Conservation (phyloP, 2,888 invertebrate species). For the Germaria angustata region DNA sequence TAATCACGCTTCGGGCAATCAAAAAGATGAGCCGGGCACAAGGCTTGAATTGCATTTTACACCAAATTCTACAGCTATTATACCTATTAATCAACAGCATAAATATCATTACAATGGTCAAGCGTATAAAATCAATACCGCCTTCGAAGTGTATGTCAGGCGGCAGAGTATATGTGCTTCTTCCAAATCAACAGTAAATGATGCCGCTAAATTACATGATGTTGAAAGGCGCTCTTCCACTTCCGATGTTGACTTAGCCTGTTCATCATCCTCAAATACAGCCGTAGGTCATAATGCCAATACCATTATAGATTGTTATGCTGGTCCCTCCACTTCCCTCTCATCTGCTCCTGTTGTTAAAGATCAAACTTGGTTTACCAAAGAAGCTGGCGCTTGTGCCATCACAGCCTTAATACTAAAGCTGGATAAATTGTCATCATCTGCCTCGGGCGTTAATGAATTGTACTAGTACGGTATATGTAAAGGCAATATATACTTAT, state of each 20-base stretch:
- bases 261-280: conserved; percentile 31
- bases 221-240: conserved; percentile 61
- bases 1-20: conserved; percentile 70
- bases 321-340: conserved; percentile 59
- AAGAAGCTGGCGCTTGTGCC: conserved; percentile 80
- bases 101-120: conserved; percentile 73
- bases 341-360: conserved; percentile 74
- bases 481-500: not conserved
- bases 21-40: conserved; percentile 79
- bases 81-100: conserved; percentile 76
- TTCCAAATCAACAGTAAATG: conserved; percentile 59
- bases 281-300: conserved; percentile 62
- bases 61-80: conserved; percentile 76
- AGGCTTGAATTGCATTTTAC: conserved; percentile 78
- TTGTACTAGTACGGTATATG: conserved; percentile 26
- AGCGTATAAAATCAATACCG: conserved; percentile 78
- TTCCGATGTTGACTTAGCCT: conserved; percentile 56
- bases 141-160: conserved; percentile 79
- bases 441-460: conserved; percentile 36
- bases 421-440: conserved; percentile 71
- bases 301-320: conserved; percentile 34
- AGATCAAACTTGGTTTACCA: conserved; percentile 79
- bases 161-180: conserved; percentile 78
- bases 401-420: conserved; percentile 79
- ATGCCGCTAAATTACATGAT: conserved; percentile 59